phyloP scores from a whole-genome alignment of 1,140 invertebrate genomes.

The Latrodectus geometricus region DNA sequence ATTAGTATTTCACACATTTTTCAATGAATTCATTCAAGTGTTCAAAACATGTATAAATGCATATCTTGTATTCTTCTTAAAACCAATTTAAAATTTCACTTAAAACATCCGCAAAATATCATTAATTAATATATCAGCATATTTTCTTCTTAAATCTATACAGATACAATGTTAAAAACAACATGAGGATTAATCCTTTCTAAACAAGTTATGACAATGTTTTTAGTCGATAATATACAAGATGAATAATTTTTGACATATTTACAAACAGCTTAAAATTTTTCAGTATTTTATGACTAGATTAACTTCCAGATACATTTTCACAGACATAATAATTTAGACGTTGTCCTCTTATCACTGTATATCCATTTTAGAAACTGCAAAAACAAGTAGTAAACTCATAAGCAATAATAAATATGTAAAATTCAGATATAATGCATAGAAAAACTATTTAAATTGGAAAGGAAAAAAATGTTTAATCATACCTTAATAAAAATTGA shows the following conservation, averaged over 20 bases:
- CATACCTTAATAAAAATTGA: background rate
- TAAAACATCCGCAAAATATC: too few relatives aligned
- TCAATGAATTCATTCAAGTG: too few relatives aligned
- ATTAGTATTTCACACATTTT: too few relatives aligned
- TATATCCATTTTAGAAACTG: conserved; percentile 48
- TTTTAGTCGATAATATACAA: background rate
- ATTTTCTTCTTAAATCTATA: too few relatives aligned
- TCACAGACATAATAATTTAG: background rate
- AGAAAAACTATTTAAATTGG: too few relatives aligned
- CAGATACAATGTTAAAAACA: conserved; percentile 2
- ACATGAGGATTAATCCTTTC: conserved; percentile 11
- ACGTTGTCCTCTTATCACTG: background rate
- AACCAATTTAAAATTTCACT: too few relatives aligned
- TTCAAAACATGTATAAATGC: too few relatives aligned
- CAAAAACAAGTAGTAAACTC: background rate
- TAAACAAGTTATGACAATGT: background rate
- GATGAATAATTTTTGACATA: background rate
- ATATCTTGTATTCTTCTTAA: too few relatives aligned
- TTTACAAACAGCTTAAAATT: background rate
- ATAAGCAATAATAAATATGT: background rate
- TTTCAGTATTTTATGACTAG: background rate
- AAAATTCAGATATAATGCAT: too few relatives aligned
- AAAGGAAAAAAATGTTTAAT: background rate
- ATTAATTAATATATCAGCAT: too few relatives aligned
- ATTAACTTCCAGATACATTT: background rate